Evolutionary conservation across 2,113 vertebrate species (phyloP), one percentile per base, ranked within the genome.

Genomic region (Pteruthius melanotis): DNA sequence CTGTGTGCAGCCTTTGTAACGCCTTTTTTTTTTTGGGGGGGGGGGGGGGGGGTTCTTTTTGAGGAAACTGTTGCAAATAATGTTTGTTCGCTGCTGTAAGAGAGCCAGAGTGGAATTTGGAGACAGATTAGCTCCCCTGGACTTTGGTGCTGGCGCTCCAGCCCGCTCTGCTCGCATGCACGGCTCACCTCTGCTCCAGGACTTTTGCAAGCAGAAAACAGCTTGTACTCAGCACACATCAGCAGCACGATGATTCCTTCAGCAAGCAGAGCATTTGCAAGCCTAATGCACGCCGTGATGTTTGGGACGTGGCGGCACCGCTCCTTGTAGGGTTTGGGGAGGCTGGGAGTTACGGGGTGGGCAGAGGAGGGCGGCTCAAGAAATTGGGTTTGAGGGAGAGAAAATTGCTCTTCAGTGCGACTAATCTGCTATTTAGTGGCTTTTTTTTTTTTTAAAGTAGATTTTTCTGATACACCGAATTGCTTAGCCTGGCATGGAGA

Each of bases 281-380:
- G 13, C 5, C 42, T 9, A 18, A 53, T 5, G 13, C 11, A 0
- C 1, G 33, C 23, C 2, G 3, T 4, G 53, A 0, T 14, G 5
- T 7, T 21, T 65, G 91, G 89, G 49, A 57, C 30, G 26, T 1
- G 31, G 63, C 64, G 30, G 54, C 2, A 0, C 20, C 2, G 0
- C 49, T 57, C 16, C 75, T 50, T 0, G 7, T 0, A 40, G 66
- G 47, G 63, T 11, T 30, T 26, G 40, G 78, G 11, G 45, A 30
- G 24, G 68, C 30, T 44, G 13, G n/a, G 78, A 64, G 64, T 4
- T 33, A 12, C 0, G 5, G 76, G 57, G 21, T 26, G 6, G 57
- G 42, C 2, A 1, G 54, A 49, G 57, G 52, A 91, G 39, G 91
- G 56, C 0, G 0, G 1, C 5, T 13, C 64, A 42, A 69, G 33